A percentile compares a stretch with the other conserved stretches of the same genome.
phyloP scores from a whole-genome alignment of 37 sponge, comb jelly and placozoan species.

The Cladorhizidae sp. region DNA sequence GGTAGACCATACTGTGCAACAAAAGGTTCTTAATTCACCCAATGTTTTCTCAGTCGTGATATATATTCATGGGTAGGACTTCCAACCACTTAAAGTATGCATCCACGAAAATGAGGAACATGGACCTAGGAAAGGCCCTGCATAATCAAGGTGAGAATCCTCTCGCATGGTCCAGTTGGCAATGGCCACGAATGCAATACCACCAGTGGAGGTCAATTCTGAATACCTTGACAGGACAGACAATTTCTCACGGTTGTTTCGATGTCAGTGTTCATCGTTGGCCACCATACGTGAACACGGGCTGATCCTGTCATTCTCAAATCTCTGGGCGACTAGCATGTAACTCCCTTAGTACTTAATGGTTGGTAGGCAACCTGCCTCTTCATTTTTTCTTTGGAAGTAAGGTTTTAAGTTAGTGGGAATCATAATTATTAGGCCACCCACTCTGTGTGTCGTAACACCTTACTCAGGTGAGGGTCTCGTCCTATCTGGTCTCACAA shows the following conservation, averaged over 20 bases:
- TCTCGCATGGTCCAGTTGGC: background rate
- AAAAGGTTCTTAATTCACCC: background rate
- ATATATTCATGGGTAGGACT: background rate
- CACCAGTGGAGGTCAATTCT: background rate
- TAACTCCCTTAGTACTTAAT: background rate
- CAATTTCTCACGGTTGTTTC: background rate
- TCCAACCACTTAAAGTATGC: conserved; percentile 9
- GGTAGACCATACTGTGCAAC: conserved; percentile 16
- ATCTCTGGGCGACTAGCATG: background rate
- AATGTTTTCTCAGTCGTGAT: background rate
- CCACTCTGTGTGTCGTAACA: background rate
- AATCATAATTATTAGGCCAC: background rate
- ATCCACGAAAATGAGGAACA: conserved; percentile 2
- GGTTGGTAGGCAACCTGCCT: background rate
- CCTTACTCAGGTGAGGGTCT: background rate
- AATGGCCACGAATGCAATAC: conserved; percentile 1
- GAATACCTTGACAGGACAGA: background rate
- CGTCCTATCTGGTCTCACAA: background rate
- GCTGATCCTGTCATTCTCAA: background rate
- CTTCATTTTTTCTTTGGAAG: background rate
- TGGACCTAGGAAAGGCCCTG: conserved; percentile 3
- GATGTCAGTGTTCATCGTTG: background rate
- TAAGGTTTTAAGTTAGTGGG: background rate
- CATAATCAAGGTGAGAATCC: conserved; percentile 3
- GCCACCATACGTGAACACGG: conserved; percentile 11